Evolutionary conservation across 2,113 vertebrate species (phyloP), one percentile per base, ranked within the genome.

Genomic region (Phoenicopterus ruber): DNA sequence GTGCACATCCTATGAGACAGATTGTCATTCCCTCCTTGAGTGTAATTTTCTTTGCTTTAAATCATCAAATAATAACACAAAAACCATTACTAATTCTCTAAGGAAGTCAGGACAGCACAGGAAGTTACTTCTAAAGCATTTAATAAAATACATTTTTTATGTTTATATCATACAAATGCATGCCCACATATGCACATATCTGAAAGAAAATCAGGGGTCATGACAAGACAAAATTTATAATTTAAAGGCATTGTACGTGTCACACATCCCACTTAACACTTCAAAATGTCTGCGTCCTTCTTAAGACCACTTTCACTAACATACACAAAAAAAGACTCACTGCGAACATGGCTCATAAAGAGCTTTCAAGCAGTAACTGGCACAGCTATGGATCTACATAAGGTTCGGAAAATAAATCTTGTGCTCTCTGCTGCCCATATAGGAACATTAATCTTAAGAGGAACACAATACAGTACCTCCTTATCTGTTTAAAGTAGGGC

Each of bases 331-430:
- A 76, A 96, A 86, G 82, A 91, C 71, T 66, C 28, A 19, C 74
- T 72, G 74, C 55, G 81, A 97, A 74, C 18, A 22, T 17, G 66
- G 93, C 21, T 74, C 87, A 94, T 67, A 73, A 92, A 93, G 66
- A 88, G 96, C 91, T 97, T 97, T 97, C 94, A 88, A 86, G 93
- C 93, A 88, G 28, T 89, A 86, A 95, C 66, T 94, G 95, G 94
- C 84, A 97, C 91, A 97, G 91, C 66, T 93, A 86, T 97, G 98
- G 97, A 98, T 97, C 95, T 94, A 94, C 14, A 46, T 88, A 95
- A 93, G 61, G 83, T 89, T 96, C 92, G 90, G 89, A 85, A 97
- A 97, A 97, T 98, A 98, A 97, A 98, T 97, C 96, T 94, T 96
- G 77, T 70, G 79, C 95, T 97, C 82, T 93, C 88, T 82, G 79